phyloP scores from a whole-genome alignment of 1,140 invertebrate genomes.

The Delia radicum region DNA sequence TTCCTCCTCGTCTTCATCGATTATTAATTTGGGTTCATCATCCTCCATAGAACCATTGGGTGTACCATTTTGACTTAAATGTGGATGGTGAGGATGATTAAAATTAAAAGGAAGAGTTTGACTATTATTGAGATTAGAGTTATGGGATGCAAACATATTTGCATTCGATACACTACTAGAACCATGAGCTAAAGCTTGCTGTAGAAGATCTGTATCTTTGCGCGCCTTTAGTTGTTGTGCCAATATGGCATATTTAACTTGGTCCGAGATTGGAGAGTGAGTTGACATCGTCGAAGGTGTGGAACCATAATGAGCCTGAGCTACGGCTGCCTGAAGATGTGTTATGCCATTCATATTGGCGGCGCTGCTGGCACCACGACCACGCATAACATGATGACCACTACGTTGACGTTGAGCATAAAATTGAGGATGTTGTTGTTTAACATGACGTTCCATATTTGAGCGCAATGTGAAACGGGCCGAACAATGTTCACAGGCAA shows the following conservation, averaged over 20 bases:
- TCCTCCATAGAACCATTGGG: constrained; percentile 38
- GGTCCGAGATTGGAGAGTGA: constrained; percentile 63
- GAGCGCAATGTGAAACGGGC: constrained; percentile 86
- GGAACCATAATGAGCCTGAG: neutral
- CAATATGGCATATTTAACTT: constrained; percentile 76
- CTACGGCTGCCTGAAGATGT: constrained; percentile 28
- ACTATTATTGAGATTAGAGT: neutral
- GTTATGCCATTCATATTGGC: constrained; percentile 34
- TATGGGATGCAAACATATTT: constrained; percentile 32
- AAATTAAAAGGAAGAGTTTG: neutral
- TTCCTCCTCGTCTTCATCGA: constrained; percentile 59
- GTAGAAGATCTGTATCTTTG: constrained; percentile 52
- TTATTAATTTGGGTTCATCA: constrained; percentile 57
- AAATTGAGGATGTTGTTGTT: constrained; percentile 87
- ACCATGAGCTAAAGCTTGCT: constrained; percentile 53
- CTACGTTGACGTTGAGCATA: constrained; percentile 74
- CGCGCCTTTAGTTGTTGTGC: constrained; percentile 72
- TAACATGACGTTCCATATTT: constrained; percentile 92
- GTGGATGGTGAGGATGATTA: neutral
- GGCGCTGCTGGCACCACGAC: constrained; percentile 42
- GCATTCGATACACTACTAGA: constrained; percentile 42
- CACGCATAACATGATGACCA: constrained; percentile 54
- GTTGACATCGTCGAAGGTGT: constrained; percentile 26
- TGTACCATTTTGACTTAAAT: neutral
- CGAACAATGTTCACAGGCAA: constrained; percentile 84